Percentiles rank a stretch among this genome's conserved stretches.
phyloP scores from a whole-genome alignment of 2,113 vertebrate genomes.

The Lepus timidus region DNA sequence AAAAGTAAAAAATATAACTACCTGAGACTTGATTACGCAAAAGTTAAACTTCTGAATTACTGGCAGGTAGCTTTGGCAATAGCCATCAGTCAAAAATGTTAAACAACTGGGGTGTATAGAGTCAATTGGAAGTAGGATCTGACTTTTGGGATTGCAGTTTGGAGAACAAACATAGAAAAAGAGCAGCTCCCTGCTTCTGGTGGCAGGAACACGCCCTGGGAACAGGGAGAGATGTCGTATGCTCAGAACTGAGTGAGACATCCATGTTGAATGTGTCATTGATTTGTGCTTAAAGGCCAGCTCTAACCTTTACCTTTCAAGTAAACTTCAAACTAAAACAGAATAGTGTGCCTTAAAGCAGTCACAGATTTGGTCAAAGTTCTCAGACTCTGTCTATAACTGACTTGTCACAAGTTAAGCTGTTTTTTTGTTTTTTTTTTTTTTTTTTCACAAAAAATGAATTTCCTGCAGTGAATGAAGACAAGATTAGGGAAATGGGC shows the following conservation, averaged over 20 bases:
- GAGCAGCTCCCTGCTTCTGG: neutral
- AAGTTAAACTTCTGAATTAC: conserved; percentile 13
- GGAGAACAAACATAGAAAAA: neutral
- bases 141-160: neutral
- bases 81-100: neutral
- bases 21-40: neutral
- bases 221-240: neutral
- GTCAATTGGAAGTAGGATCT: neutral
- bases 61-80: neutral
- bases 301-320: neutral
- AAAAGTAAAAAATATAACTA: neutral
- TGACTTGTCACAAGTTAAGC: neutral
- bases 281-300: neutral
- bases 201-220: neutral
- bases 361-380: neutral
- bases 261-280: neutral
- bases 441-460: neutral
- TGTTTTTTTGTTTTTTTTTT: too few relatives aligned
- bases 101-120: neutral
- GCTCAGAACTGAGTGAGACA: neutral
- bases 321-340: neutral
- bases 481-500: neutral
- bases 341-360: neutral
- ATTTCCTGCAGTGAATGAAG: neutral
- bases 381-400: neutral